A percentile compares a stretch with the other conserved stretches of the same genome.
phyloP scores from a whole-genome alignment of 1,140 invertebrate species.

The Amyelois transitella region DNA sequence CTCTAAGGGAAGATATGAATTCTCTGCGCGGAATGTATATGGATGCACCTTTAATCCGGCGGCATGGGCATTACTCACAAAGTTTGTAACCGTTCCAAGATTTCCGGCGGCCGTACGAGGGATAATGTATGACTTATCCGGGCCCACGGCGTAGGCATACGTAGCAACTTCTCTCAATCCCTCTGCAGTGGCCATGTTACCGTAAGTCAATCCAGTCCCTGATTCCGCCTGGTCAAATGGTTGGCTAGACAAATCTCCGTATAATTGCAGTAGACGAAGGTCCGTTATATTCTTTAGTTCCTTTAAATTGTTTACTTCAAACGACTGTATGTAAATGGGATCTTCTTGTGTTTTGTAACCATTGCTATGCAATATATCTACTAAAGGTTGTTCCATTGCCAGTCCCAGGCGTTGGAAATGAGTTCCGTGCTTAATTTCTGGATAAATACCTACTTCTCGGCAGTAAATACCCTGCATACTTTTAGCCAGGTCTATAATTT shows the following conservation, averaged over 20 bases:
- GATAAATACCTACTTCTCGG: conserved; percentile 53
- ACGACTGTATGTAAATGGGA: conserved; percentile 62
- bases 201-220: conserved; percentile 46
- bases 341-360: conserved; percentile 37
- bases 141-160: conserved; percentile 59
- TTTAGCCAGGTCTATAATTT: conserved; percentile 62
- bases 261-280: conserved; percentile 51
- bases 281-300: conserved; percentile 51
- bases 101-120: conserved; percentile 39
- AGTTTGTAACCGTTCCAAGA: conserved; percentile 40
- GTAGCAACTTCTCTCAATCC: conserved; percentile 51
- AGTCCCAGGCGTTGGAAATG: conserved; percentile 52
- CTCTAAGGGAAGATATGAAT: conserved; percentile 49
- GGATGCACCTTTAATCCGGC: conserved; percentile 61
- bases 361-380: conserved; percentile 47
- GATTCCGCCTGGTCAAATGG: conserved; percentile 47
- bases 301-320: conserved; percentile 61
- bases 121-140: conserved; percentile 58
- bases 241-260: conserved; percentile 25
- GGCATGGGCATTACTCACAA: conserved; percentile 47
- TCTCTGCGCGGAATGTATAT: conserved; percentile 62
- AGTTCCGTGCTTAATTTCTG: conserved; percentile 60
- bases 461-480: conserved; percentile 41
- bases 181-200: conserved; percentile 50
- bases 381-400: conserved; percentile 49